Evolutionary conservation across 1,140 invertebrate genomes (phyloP).

Genomic region (Pararge aegeria): DNA sequence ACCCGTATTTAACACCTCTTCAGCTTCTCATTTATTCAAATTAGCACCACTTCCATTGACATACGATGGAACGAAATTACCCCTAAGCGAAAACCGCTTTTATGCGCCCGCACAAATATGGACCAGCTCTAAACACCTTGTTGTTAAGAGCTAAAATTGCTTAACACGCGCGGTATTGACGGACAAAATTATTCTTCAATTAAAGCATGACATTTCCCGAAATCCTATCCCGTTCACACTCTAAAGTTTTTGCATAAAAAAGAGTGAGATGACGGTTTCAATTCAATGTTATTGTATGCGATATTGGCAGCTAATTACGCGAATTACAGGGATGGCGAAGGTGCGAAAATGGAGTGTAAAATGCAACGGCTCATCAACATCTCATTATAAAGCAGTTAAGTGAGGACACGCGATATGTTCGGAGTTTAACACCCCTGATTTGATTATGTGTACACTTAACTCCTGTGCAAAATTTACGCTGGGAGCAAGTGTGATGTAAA

Average conservation of each 20-base stretch:
- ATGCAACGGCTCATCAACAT: slow-evolving; percentile 37
- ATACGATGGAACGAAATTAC: slow-evolving; percentile 28
- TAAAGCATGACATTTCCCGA: slow-evolving; percentile 30
- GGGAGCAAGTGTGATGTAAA: background rate
- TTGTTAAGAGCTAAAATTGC: slow-evolving; percentile 19
- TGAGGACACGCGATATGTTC: slow-evolving; percentile 32
- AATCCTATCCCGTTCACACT: slow-evolving; percentile 26
- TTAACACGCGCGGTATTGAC: background rate
- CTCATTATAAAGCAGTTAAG: slow-evolving; percentile 34
- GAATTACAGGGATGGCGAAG: slow-evolving; percentile 36
- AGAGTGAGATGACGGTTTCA: slow-evolving; percentile 17
- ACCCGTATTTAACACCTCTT: slow-evolving; percentile 49
- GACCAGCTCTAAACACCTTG: background rate
- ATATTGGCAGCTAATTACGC: slow-evolving; percentile 30
- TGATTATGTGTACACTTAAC: slow-evolving; percentile 22
- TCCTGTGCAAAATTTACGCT: slow-evolving; percentile 18
- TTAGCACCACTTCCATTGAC: slow-evolving; percentile 40
- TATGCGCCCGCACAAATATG: background rate
- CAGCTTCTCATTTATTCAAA: slow-evolving; percentile 48
- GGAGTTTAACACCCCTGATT: slow-evolving; percentile 26
- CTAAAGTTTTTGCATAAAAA: slow-evolving; percentile 16
- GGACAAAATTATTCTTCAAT: slow-evolving; percentile 8
- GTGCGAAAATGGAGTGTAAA: slow-evolving; percentile 42
- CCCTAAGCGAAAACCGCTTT: slow-evolving; percentile 11
- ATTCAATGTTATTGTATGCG: slow-evolving; percentile 21